Percentiles rank a stretch among this genome's conserved stretches.
phyloP scores from a whole-genome alignment of 2,888 invertebrate species.

The Leptarthrus brevirostris region DNA sequence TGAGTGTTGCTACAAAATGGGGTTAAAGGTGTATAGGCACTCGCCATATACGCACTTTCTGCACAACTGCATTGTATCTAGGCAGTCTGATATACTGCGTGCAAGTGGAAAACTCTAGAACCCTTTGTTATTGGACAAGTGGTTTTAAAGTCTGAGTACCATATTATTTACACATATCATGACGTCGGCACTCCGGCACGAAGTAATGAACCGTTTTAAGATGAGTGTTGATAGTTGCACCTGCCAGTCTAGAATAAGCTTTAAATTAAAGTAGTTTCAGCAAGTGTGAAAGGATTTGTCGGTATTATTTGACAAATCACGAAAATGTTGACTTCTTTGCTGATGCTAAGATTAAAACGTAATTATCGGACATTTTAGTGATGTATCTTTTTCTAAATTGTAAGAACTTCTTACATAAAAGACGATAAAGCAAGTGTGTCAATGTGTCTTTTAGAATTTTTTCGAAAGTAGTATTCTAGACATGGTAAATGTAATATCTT shows the following conservation, averaged over 20 bases:
- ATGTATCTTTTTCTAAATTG: too few relatives aligned
- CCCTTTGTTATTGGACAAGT: slow-evolving; percentile 33
- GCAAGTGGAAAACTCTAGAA: slow-evolving; percentile 29
- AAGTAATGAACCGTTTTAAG: not conserved
- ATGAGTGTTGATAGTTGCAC: slow-evolving; percentile 3
- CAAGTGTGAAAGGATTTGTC: too few relatives aligned
- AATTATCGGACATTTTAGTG: too few relatives aligned
- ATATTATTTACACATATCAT: not conserved
- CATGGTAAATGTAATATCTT: too few relatives aligned
- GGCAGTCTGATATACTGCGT: not conserved
- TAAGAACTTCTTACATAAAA: too few relatives aligned
- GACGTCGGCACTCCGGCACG: not conserved
- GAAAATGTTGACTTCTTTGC: too few relatives aligned
- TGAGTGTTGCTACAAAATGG: slow-evolving; percentile 7
- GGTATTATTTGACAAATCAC: too few relatives aligned
- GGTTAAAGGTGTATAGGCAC: slow-evolving; percentile 15
- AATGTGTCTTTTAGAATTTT: too few relatives aligned
- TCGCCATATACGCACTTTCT: slow-evolving; percentile 5
- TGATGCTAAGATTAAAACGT: too few relatives aligned
- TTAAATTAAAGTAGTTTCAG: too few relatives aligned
- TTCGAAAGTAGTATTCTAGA: too few relatives aligned
- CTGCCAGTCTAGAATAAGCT: not conserved
- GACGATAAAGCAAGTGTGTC: too few relatives aligned
- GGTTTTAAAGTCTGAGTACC: slow-evolving; percentile 3
- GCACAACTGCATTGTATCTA: not conserved